phyloP scores from a whole-genome alignment of 2,113 vertebrate species.

The Anser brachyrhynchus region DNA sequence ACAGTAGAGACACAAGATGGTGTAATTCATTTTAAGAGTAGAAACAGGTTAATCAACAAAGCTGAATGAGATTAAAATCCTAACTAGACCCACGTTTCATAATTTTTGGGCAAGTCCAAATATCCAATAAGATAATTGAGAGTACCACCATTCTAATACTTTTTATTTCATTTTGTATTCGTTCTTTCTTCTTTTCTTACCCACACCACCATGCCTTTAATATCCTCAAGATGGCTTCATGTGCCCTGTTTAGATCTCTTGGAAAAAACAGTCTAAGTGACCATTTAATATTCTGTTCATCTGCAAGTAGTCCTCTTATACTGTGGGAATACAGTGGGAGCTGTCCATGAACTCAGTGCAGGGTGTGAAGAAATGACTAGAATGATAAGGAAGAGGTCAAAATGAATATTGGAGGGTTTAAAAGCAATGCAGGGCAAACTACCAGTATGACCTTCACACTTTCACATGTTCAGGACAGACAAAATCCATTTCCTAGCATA shows the following conservation, averaged over 20 bases:
- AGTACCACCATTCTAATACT: not conserved
- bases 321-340: constrained; percentile 37
- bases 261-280: not conserved
- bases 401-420: constrained; percentile 56
- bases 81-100: constrained; percentile 70
- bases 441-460: constrained; percentile 17
- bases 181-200: not conserved
- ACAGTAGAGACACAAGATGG: constrained; percentile 70
- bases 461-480: not conserved
- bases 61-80: constrained; percentile 62
- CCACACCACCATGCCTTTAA: accelerated
- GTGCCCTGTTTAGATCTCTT: not conserved
- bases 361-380: constrained; percentile 17
- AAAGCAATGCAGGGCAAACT: constrained; percentile 43
- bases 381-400: constrained; percentile 40
- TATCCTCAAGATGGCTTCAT: constrained; percentile 5
- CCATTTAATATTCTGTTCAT: constrained; percentile 51
- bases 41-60: constrained; percentile 79
- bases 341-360: constrained; percentile 21
- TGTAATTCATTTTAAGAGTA: constrained; percentile 76
- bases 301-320: constrained; percentile 44
- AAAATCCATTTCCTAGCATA: constrained; percentile 30
- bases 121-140: constrained; percentile 55
- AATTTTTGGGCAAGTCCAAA: constrained; percentile 58
- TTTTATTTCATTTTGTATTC: constrained; percentile 3